A percentile compares a stretch with the other conserved stretches of the same genome.
These are phyloP conservation scores for Sebastes matsubarae DNA, from an alignment of 2,797 vertebrate species.

Conservation along the genomic window DNA sequence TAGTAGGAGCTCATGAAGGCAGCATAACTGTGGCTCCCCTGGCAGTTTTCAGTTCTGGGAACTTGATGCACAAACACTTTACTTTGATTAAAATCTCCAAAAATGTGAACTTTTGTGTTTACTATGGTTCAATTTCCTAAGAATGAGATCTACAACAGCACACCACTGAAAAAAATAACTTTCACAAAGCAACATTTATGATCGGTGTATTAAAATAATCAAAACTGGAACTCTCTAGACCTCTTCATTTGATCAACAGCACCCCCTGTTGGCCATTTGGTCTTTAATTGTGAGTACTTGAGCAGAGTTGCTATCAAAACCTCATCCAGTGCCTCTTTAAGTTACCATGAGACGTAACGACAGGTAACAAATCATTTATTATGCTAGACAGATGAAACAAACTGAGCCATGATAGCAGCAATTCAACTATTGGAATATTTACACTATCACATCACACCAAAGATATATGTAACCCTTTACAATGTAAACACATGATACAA, in stretches of 20 bases:
- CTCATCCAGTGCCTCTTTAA: neutral
- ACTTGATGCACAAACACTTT: neutral
- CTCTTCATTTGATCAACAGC: slow-evolving; percentile 38
- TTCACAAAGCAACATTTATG: neutral
- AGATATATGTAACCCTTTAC: slow-evolving; percentile 81
- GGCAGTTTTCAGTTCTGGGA: slow-evolving; percentile 1
- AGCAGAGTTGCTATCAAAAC: neutral
- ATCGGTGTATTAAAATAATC: neutral
- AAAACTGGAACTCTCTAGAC: neutral
- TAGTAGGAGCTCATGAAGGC: neutral
- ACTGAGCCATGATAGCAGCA: slow-evolving; percentile 85
- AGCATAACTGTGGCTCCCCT: neutral
- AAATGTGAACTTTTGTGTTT: neutral
- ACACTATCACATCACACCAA: slow-evolving; percentile 84
- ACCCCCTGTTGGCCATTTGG: slow-evolving; percentile 41
- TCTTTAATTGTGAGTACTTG: neutral
- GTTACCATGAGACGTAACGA: neutral
- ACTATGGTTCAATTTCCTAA: neutral
- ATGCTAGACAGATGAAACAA: slow-evolving; percentile 80
- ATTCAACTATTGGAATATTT: slow-evolving; percentile 84
- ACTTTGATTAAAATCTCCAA: neutral
- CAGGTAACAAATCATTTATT: slow-evolving; percentile 82
- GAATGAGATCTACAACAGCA: neutral
- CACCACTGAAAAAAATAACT: neutral
- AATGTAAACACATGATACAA: slow-evolving; percentile 86